Conservation (phyloP, 1,140 invertebrate species). For the Diorhabda elongata region DNA sequence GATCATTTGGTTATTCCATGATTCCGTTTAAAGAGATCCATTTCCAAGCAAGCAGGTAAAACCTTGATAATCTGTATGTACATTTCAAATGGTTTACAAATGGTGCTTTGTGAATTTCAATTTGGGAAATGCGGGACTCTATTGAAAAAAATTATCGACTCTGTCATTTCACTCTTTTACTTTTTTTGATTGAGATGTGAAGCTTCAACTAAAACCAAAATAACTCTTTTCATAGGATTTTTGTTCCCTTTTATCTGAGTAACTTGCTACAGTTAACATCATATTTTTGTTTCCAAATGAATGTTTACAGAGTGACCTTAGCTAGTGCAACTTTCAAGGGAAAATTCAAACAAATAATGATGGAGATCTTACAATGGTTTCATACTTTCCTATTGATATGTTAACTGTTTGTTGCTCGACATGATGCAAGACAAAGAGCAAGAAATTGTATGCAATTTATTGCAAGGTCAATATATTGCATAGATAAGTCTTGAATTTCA, state of each 20-base stretch:
- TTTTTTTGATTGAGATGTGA: neutral
- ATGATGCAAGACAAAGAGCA: too few species aligned
- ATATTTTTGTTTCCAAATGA: neutral
- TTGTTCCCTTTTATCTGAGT: too few species aligned
- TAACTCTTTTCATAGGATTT: too few species aligned
- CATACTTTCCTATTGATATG: too few species aligned
- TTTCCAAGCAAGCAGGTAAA: neutral
- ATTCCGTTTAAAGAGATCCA: neutral
- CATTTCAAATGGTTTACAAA: neutral
- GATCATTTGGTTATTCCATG: constrained; percentile 2
- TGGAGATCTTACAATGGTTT: too few species aligned
- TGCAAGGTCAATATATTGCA: neutral
- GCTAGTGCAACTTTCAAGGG: neutral
- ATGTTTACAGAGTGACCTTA: neutral
- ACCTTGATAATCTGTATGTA: neutral
- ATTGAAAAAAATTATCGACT: constrained; percentile 3
- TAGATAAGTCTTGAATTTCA: too few species aligned
- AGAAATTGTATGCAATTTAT: too few species aligned
- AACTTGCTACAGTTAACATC: too few species aligned
- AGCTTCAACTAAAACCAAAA: neutral
- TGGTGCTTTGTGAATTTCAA: neutral
- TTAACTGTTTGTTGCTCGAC: too few species aligned
- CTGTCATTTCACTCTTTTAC: neutral
- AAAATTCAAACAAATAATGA: too few species aligned
- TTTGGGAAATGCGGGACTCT: neutral